These are phyloP conservation scores for Platichthys stellatus DNA, from an alignment of 2,113 vertebrate species.

Conservation along the genomic window DNA sequence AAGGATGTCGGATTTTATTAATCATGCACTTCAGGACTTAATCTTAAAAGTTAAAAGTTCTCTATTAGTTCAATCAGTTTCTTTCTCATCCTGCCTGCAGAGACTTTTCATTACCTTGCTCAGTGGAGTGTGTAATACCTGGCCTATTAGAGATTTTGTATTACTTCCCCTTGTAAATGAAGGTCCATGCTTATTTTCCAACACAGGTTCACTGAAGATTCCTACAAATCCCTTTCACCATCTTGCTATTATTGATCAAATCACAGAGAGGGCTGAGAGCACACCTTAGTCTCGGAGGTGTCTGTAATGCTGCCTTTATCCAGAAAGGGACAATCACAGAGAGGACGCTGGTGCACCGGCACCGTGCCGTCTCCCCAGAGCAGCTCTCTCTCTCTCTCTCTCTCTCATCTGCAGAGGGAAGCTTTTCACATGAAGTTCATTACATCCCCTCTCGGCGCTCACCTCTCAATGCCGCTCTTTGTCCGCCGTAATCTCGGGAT, in stretches of 20 bases:
- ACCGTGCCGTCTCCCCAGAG: conserved; percentile 45
- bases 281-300: conserved; percentile 27
- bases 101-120: conserved; percentile 65
- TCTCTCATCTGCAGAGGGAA: conserved; percentile 73
- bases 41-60: conserved; percentile 21
- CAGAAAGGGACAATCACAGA: conserved; percentile 58
- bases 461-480: conserved; percentile 79
- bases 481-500: conserved; percentile 78
- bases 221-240: neutral
- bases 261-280: conserved; percentile 6
- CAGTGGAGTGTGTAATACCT: conserved; percentile 48
- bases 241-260: conserved; percentile 37
- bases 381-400: conserved; percentile 36
- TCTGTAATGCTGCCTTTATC: conserved; percentile 42
- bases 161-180: conserved; percentile 25
- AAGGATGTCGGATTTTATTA: neutral
- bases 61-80: conserved; percentile 26
- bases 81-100: conserved; percentile 16
- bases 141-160: conserved; percentile 15
- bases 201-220: conserved; percentile 14
- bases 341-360: conserved; percentile 34
- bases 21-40: no score
- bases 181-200: neutral
- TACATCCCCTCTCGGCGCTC: conserved; percentile 74
- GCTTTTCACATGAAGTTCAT: conserved; percentile 81